Evolutionary conservation across 2,797 vertebrate species (phyloP).

Genomic region (Rhabdophis nuchalis): DNA sequence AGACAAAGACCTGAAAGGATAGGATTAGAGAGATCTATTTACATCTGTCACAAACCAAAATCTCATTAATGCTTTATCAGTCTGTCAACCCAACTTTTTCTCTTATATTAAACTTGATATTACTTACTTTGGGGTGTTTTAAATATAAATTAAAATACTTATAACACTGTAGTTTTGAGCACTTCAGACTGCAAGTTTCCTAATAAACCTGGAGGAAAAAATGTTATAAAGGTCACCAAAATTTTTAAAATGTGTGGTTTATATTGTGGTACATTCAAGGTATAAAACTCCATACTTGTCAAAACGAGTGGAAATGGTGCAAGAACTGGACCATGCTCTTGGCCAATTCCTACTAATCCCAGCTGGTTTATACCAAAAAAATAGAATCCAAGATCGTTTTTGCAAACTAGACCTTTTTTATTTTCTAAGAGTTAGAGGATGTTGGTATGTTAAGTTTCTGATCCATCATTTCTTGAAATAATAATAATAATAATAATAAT

Average conservation of each 20-base stretch:
- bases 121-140: constrained; percentile 40
- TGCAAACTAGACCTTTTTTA: not conserved
- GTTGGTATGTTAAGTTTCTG: not conserved
- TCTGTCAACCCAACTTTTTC: constrained; percentile 72
- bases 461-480: constrained; percentile 49
- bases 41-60: constrained; percentile 74
- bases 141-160: constrained; percentile 39
- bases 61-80: constrained; percentile 74
- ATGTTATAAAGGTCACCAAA: constrained; percentile 37
- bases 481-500: too few species aligned
- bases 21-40: constrained; percentile 77
- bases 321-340: not conserved
- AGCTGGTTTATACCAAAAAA: not conserved
- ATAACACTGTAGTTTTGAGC: constrained; percentile 34
- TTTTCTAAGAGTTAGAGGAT: not conserved
- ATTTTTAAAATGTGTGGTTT: constrained; percentile 57
- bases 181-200: constrained; percentile 42
- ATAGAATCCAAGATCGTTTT: not conserved
- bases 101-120: constrained; percentile 61
- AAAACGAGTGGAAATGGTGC: not conserved
- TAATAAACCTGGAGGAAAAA: not conserved
- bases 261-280: constrained; percentile 37
- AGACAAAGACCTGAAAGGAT: constrained; percentile 72
- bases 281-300: not conserved
- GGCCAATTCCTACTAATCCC: not conserved